Conservation (phyloP, 2,113 vertebrate species). For the Lasiurus cinereus region DNA sequence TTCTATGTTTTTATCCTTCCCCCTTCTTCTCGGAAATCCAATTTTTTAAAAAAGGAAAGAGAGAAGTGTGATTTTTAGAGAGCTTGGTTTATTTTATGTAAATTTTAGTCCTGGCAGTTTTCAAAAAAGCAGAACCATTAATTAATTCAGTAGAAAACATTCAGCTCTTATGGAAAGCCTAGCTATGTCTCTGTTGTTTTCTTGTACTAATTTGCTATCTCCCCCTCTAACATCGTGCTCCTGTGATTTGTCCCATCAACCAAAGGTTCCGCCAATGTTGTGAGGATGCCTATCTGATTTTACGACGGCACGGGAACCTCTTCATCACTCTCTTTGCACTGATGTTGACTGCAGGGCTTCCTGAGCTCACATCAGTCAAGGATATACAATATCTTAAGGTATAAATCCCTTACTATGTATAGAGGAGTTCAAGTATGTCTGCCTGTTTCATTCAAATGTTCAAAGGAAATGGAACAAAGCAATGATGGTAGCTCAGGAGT, state of each 20-base stretch:
- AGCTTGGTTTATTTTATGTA: slow-evolving; percentile 32
- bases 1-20: no score
- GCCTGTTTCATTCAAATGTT: neutral
- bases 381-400: slow-evolving; percentile 99
- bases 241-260: neutral
- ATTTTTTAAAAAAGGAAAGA: neutral
- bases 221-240: neutral
- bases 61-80: neutral
- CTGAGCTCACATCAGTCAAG: slow-evolving; percentile 97
- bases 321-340: slow-evolving; percentile 99
- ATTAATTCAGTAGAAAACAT: neutral
- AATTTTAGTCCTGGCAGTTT: slow-evolving; percentile 16
- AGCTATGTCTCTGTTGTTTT: neutral
- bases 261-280: slow-evolving; percentile 97
- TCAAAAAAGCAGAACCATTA: slow-evolving; percentile 29
- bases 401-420: slow-evolving; percentile 49
- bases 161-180: neutral
- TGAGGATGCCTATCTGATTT: slow-evolving; percentile 96
- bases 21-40: no score
- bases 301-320: slow-evolving; percentile 96
- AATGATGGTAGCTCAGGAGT: neutral
- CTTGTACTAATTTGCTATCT: neutral
- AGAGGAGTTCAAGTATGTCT: neutral
- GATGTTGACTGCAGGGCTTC: slow-evolving; percentile 98
- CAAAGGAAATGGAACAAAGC: neutral